Base-by-base conservation (phyloP, 2,888 invertebrate genomes). In the Xanthorhoe spadicearia region DNA sequence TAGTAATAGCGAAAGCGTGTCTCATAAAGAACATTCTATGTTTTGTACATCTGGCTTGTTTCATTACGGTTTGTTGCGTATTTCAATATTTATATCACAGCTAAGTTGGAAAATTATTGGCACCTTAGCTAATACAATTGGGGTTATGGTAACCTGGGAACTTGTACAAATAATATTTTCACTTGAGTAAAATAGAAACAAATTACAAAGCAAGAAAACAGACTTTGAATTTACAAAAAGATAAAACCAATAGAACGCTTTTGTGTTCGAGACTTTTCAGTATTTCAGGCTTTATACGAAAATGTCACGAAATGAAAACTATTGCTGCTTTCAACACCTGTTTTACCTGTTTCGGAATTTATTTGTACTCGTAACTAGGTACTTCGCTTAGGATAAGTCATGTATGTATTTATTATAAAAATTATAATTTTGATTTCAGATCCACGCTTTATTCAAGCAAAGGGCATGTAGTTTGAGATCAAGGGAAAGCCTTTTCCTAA, bases 31-130 rank as follows among this genome's bases (percentile, higher is more conserved):
- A 89, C 86, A 86, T 87, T 85, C 83, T 85, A 85, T 89, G 85
- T 88, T 87, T 85, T 86, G 85, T 87, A 87, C 88, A 88, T 89
- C 88, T 87, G 88, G 87, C 84, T 86, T 88, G 85, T 89, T 88
- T 89, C 89, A 89, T 89, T 87, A 86, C 82, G 78, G 78, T 75
- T 71, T 69, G 76, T 72, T 74, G 75, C 75, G 77, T 77, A 77
- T 74, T 79, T 76, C 77, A 77, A 79, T 79, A 82, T 80, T 79
- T 79, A 81, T 79, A 77, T 74, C 70, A 74, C 70, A 61, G 66
- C 69, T 66, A 74, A 74, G 71, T 74, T 71, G 53, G 68, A 62
- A 77, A 81, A 74, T 81, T 78, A 77, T 70, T 64, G 66, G 65
- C 66, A 64, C 64, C 63, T 61, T 62, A 38, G 66, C 55, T 57